These are phyloP conservation scores for Scotopteryx bipunctaria DNA, from an alignment of 2,888 invertebrate species.

Conservation along the genomic window DNA sequence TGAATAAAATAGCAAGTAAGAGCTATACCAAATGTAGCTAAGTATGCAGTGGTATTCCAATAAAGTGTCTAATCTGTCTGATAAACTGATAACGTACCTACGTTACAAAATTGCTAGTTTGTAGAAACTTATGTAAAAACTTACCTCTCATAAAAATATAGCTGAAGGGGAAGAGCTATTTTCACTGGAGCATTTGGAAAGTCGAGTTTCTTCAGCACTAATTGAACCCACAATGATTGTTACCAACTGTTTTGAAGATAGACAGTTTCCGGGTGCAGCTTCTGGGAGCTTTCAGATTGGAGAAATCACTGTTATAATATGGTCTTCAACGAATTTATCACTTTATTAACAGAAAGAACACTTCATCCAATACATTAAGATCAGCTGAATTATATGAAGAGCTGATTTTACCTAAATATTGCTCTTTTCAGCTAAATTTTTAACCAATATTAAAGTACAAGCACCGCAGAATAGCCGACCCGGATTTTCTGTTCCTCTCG, in stretches of 20 bases:
- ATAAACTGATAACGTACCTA: not conserved
- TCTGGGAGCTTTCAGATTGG: slow-evolving; percentile 17
- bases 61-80: not conserved
- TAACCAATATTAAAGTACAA: not conserved
- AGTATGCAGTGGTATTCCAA: too few species aligned
- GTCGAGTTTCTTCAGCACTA: not conserved
- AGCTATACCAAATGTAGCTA: not conserved
- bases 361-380: not conserved
- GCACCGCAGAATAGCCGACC: not conserved
- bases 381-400: not conserved
- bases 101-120: not conserved
- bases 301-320: slow-evolving; percentile 7
- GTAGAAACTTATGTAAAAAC: not conserved
- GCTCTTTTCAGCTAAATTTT: not conserved
- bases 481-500: slow-evolving; percentile 4
- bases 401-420: not conserved
- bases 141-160: slow-evolving; percentile 15
- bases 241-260: not conserved
- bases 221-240: not conserved
- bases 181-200: slow-evolving; percentile 9
- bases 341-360: slow-evolving; percentile 1
- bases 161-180: not conserved
- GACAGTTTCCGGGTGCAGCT: slow-evolving; percentile 8
- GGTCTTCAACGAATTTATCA: slow-evolving; percentile 4
- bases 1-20: not conserved